Percentiles rank a stretch among this genome's conserved stretches.
phyloP scores from a whole-genome alignment of 2,888 invertebrate species.

The Stegophylla sp. region DNA sequence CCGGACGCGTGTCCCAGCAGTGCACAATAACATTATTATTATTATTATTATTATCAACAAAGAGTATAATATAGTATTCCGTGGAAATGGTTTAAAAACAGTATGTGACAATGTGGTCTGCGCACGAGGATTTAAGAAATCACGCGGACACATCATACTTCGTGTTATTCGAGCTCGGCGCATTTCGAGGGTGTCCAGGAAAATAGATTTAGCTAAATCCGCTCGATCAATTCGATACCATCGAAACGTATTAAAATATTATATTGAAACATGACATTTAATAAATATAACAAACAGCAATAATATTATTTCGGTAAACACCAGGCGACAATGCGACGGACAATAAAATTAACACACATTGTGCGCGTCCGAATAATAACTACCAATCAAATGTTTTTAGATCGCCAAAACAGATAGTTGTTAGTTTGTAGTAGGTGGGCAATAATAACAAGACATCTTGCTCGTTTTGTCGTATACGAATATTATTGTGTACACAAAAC shows the following conservation, averaged over 20 bases:
- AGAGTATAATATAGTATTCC: no score
- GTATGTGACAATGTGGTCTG: background rate
- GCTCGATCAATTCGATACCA: constrained; percentile 46
- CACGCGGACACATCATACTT: background rate
- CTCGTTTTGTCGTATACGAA: constrained; percentile 14
- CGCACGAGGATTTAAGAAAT: background rate
- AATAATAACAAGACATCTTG: constrained; percentile 14
- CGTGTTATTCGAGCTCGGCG: constrained; percentile 9
- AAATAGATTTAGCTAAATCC: constrained; percentile 52
- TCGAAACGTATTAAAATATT: constrained; percentile 22
- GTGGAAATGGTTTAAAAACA: background rate
- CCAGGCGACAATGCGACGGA: constrained; percentile 14
- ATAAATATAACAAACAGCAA: constrained; percentile 12
- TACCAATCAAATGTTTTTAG: constrained; percentile 15
- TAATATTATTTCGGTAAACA: constrained; percentile 40
- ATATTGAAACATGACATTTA: no score
- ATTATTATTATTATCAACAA: no score
- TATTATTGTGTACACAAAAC: background rate
- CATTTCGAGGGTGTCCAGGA: constrained; percentile 19
- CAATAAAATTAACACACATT: constrained; percentile 32
- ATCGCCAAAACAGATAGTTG: constrained; percentile 18
- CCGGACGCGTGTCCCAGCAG: background rate
- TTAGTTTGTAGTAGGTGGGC: constrained; percentile 12
- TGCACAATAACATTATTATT: no score
- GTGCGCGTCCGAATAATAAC: background rate